Evolutionary conservation across 2,888 invertebrate species (phyloP), one percentile per base, ranked within the genome.

Genomic region (Coecobrya sp.): DNA sequence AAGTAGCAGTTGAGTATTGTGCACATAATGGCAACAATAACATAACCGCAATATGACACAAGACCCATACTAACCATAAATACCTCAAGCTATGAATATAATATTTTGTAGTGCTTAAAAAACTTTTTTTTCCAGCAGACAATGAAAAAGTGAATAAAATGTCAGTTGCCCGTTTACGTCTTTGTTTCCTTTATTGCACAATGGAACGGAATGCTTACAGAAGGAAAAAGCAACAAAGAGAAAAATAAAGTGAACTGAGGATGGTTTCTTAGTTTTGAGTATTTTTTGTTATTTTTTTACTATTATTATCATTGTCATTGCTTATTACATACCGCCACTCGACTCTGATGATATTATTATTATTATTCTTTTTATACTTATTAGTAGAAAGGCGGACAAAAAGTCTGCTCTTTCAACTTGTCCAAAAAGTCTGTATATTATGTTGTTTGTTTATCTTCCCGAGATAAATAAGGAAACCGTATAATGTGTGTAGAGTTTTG

Each of bases 81-180:
- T 79, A 79, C 79, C 79, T 79, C 79, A 55, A 79, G 79, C 79
- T 79, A 79, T 79, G 79, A 79, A 79, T 79, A 79, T 79, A 52
- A 79, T 79, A 79, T 55, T 79, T 25, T 45, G 52, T 88, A 81
- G 68, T 90, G 89, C 42, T 42, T 59, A 85, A n/a, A 42, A 62
- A 89, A 19, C 59, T 70, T 82, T 90, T 82, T 82, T 42, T 45
- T 45, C 45, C 13, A 45, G 27, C 62, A 45, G 73, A 90, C 84
- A 90, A 76, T 90, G 89, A 76, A 70, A 70, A 42, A 59, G 45
- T 68, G 89, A 84, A 84, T 59, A 90, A 82, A 90, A 90, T 90
- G 89, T 85, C 85, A 85, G 73, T 90, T 62, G 25, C 76, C 55
- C 70, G 89, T 85, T 90, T 65, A 42, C 85, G 70, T 73, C 45